phyloP scores from a whole-genome alignment of 2,113 vertebrate genomes.

The Dasyornis broadbenti region DNA sequence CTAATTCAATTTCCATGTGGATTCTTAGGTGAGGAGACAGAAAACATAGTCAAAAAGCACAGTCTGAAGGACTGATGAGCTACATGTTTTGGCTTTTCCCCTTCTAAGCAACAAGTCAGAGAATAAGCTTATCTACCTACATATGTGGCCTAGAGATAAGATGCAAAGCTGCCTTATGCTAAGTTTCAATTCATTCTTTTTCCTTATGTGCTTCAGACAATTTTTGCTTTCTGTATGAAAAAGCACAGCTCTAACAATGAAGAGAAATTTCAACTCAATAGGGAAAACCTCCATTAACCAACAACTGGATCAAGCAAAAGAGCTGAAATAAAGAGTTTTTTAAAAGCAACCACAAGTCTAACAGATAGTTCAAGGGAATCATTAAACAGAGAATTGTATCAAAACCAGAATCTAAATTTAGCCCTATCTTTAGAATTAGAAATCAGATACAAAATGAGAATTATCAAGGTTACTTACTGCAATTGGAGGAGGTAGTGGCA shows the following conservation, averaged over 20 bases:
- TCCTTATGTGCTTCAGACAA: not conserved
- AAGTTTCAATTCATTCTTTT: not conserved
- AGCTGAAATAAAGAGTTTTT: not conserved
- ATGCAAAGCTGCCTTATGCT: not conserved
- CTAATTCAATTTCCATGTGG: not conserved
- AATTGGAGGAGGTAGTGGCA: conserved; percentile 71
- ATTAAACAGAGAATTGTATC: not conserved
- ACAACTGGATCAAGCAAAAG: not conserved
- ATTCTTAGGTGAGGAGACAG: not conserved
- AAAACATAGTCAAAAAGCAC: not conserved
- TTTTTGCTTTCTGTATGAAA: not conserved
- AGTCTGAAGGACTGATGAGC: not conserved
- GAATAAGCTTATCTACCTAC: not conserved
- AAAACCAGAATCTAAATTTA: not conserved
- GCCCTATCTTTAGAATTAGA: not conserved
- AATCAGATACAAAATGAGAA: not conserved
- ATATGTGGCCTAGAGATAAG: not conserved
- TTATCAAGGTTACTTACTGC: conserved; percentile 63
- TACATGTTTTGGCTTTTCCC: rapidly evolving
- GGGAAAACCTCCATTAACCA: not conserved
- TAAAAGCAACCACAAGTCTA: not conserved
- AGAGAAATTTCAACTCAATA: not conserved
- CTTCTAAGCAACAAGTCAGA: not conserved
- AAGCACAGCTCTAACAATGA: not conserved
- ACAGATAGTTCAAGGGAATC: not conserved